phyloP scores from a whole-genome alignment of 2,113 vertebrate species.

The Pelmatolapia mariae region DNA sequence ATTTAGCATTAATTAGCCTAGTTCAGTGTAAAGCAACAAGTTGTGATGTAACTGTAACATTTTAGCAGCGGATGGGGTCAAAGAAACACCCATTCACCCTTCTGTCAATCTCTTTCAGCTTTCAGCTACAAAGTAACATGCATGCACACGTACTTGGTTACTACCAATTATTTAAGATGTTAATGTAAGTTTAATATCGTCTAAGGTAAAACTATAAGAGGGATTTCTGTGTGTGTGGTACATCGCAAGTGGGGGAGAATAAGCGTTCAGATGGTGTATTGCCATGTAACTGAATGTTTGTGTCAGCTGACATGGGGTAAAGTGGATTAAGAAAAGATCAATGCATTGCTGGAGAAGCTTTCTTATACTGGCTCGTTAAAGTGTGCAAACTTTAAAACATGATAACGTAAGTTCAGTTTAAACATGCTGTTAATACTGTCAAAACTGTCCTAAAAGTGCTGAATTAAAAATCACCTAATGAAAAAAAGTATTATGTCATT shows the following conservation, averaged over 20 bases:
- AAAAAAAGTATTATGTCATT: not conserved
- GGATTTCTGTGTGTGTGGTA: not conserved
- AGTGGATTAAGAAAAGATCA: not conserved
- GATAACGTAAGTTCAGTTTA: not conserved
- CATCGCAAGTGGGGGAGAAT: not conserved
- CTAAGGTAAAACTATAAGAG: not conserved
- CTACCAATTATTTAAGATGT: not conserved
- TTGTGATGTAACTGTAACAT: constrained; percentile 20
- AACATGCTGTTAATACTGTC: not conserved
- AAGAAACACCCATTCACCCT: not conserved
- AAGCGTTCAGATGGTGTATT: not conserved
- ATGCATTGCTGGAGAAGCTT: not conserved
- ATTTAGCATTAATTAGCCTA: constrained; percentile 50
- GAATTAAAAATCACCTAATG: not conserved
- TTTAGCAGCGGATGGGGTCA: not conserved
- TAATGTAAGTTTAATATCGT: not conserved
- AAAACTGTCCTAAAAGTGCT: not conserved
- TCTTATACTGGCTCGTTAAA: not conserved
- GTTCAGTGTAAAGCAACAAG: constrained; percentile 41
- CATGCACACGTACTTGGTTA: not conserved
- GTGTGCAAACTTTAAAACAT: not conserved
- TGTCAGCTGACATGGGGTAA: not conserved
- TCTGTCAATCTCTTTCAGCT: not conserved
- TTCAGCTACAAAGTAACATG: not conserved
- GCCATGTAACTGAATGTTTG: not conserved